Evolutionary conservation across 2,797 vertebrate genomes (phyloP).

Genomic region (Fistularia tabacaria): DNA sequence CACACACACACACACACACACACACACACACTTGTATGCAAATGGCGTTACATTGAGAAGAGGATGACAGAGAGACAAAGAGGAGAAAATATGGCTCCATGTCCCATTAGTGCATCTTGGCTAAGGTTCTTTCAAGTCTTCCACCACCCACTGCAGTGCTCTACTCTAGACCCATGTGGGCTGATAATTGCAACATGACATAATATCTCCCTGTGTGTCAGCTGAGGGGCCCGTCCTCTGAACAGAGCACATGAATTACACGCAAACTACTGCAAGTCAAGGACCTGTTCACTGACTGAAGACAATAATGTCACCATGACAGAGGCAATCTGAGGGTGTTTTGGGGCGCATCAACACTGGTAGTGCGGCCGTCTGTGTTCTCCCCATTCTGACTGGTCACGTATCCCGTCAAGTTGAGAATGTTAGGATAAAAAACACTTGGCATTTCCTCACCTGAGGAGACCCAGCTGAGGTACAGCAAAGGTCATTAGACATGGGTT

Average conservation of each 20-base stretch:
- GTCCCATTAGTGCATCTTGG: conserved; percentile 29
- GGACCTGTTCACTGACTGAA: conserved; percentile 2
- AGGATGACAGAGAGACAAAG: conserved; percentile 6
- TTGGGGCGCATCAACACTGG: too few relatives aligned
- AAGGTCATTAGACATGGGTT: too few relatives aligned
- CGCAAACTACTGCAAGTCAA: neutral
- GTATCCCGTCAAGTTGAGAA: too few relatives aligned
- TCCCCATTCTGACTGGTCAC: too few relatives aligned
- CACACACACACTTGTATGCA: neutral
- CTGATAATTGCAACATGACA: conserved; percentile 65
- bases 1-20: conserved; percentile 4
- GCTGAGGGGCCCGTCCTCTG: conserved; percentile 10
- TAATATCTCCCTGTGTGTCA: conserved; percentile 27
- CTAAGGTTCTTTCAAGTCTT: conserved; percentile 54
- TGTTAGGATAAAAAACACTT: too few relatives aligned
- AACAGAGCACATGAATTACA: neutral
- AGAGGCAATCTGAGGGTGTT: too few relatives aligned
- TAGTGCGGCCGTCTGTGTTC: too few relatives aligned
- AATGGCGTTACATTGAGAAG: too few relatives aligned
- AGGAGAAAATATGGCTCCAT: conserved; percentile 15
- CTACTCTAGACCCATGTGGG: conserved; percentile 37
- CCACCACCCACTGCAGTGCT: conserved; percentile 45
- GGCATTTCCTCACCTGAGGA: too few relatives aligned
- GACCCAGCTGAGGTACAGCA: too few relatives aligned
- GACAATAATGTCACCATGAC: too few relatives aligned